These are phyloP conservation scores for Lophotis ruficrista DNA, from an alignment of 2,113 vertebrate genomes.

Conservation along the genomic window DNA sequence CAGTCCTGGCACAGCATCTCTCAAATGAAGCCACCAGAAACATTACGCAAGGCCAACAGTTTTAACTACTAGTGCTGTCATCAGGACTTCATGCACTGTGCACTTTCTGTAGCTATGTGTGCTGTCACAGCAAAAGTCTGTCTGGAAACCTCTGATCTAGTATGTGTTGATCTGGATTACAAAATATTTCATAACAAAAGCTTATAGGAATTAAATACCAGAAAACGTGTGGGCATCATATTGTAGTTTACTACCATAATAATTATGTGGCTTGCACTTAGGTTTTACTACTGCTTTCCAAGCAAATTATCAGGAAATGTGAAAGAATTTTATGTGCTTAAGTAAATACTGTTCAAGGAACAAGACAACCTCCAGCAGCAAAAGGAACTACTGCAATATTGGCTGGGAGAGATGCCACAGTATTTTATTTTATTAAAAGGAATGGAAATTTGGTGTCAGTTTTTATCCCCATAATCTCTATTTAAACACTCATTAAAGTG, in stretches of 20 bases:
- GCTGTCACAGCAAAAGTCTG: background rate
- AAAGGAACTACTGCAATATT: background rate
- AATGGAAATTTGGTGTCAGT: background rate
- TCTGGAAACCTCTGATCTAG: background rate
- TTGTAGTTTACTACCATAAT: background rate
- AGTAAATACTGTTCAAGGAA: background rate
- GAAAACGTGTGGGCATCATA: background rate
- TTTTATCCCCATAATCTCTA: background rate
- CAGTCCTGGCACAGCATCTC: background rate
- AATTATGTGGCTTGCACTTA: background rate
- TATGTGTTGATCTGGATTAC: background rate
- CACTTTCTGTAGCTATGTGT: background rate
- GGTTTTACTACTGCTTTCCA: constrained; percentile 10
- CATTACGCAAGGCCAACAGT: background rate
- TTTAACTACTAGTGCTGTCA: background rate
- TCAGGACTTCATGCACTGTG: background rate
- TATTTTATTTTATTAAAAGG: background rate
- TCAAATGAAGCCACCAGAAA: background rate
- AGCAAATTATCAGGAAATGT: background rate
- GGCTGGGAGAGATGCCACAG: background rate
- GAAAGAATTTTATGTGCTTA: background rate
- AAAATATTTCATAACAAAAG: background rate
- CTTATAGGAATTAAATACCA: constrained; percentile 2
- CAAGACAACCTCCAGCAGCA: background rate
- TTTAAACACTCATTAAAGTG: background rate